Evolutionary conservation across 2,888 invertebrate genomes (phyloP).

Genomic region (Iselma pallidipennis): DNA sequence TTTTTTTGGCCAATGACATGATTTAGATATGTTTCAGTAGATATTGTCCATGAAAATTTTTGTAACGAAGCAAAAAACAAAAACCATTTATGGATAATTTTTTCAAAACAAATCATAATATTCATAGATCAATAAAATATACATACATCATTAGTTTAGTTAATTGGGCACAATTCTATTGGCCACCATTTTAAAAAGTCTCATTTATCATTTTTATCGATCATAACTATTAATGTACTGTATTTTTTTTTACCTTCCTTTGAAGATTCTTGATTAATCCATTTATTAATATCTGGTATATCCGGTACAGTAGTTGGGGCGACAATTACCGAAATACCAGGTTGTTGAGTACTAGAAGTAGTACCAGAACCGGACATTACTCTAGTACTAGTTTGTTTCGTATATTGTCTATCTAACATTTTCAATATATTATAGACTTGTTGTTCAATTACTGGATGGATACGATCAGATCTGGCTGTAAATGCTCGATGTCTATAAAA

Average conservation of each 20-base stretch:
- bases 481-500: neutral
- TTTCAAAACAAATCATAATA: no score
- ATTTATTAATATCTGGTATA: conserved; percentile 6
- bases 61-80: no score
- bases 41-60: no score
- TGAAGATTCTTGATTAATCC: neutral
- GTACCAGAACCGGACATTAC: neutral
- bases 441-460: conserved; percentile 8
- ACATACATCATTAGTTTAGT: no score
- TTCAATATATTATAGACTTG: conserved; percentile 17
- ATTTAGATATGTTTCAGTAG: no score
- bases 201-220: no score
- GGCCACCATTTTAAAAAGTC: no score
- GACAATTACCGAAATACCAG: conserved; percentile 17
- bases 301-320: conserved; percentile 6
- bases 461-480: conserved; percentile 8
- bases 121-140: no score
- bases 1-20: no score
- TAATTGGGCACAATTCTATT: no score
- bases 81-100: no score
- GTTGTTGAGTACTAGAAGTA: neutral
- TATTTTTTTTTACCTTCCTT: conserved; percentile 6
- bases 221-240: no score
- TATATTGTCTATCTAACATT: conserved; percentile 19
- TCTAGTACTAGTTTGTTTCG: neutral